A percentile compares a stretch with the other conserved stretches of the same genome.
Evolutionary conservation across 2,888 invertebrate species (phyloP).

Genomic region (Exephanes ischioxanthus): DNA sequence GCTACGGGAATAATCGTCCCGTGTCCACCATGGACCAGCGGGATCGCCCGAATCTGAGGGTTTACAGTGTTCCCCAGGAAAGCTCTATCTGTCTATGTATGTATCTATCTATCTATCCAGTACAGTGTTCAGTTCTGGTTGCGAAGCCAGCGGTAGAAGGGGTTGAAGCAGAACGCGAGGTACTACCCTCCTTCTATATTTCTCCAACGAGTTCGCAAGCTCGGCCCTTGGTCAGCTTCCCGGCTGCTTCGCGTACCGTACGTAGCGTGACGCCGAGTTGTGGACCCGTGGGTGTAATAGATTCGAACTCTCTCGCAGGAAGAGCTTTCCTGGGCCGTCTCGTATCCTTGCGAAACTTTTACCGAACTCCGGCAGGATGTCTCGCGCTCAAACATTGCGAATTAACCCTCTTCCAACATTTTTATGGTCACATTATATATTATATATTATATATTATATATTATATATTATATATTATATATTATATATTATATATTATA

Average conservation of each 20-base stretch:
- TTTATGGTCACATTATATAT: too few relatives aligned
- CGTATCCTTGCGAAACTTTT: constrained; percentile 44
- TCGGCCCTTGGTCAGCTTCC: constrained; percentile 69
- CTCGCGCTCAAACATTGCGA: constrained; percentile 20
- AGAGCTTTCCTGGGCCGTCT: constrained; percentile 8
- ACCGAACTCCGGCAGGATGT: constrained; percentile 12
- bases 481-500: too few relatives aligned
- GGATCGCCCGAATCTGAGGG: constrained; percentile 50
- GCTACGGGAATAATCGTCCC: constrained; percentile 52
- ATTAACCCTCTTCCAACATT: constrained; percentile 39
- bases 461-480: too few relatives aligned
- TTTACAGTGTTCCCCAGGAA: constrained; percentile 28
- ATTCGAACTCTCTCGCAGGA: constrained; percentile 64
- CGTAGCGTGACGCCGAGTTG: constrained; percentile 74
- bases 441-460: not conserved
- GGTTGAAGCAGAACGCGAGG: constrained; percentile 56
- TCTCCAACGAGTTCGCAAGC: constrained; percentile 61
- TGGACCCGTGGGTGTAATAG: constrained; percentile 72
- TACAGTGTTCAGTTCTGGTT: constrained; percentile 45
- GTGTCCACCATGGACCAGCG: constrained; percentile 49
- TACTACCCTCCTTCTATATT: constrained; percentile 36
- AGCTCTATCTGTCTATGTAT: constrained; percentile 39
- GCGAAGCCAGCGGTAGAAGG: constrained; percentile 49
- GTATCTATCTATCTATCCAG: constrained; percentile 45
- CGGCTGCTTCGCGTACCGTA: constrained; percentile 66